Conservation (phyloP, 2,888 invertebrate genomes). For the Synanthedon andrenaeformis region DNA sequence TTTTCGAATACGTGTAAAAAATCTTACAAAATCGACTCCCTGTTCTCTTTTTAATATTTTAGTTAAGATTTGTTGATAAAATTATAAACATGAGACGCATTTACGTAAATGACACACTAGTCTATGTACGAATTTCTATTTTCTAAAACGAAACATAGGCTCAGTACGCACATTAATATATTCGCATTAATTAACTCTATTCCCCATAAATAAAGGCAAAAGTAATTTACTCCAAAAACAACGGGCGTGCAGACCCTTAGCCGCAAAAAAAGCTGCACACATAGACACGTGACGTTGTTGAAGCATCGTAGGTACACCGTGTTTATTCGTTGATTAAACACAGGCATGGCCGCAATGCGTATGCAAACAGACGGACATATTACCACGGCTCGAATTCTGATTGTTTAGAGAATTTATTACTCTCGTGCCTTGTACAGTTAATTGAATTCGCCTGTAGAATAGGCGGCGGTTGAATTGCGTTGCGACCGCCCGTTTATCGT, state of each 20-base stretch:
- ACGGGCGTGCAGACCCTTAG: conserved; percentile 45
- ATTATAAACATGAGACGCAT: too few species aligned
- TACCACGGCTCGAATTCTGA: conserved; percentile 69
- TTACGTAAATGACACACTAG: too few species aligned
- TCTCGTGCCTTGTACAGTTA: conserved; percentile 67
- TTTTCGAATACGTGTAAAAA: too few species aligned
- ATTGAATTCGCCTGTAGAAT: conserved; percentile 69
- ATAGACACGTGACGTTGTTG: conserved; percentile 40
- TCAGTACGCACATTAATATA: conserved; percentile 4
- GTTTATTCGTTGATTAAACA: conserved; percentile 68
- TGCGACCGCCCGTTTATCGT: conserved; percentile 47
- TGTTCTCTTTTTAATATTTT: too few species aligned
- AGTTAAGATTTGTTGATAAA: too few species aligned
- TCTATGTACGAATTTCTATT: too few species aligned
- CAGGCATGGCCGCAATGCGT: conserved; percentile 61
- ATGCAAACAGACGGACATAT: conserved; percentile 67
- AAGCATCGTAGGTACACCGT: conserved; percentile 40
- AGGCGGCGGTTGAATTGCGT: conserved; percentile 57
- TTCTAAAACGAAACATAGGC: neutral
- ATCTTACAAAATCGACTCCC: too few species aligned
- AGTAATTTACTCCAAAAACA: conserved; percentile 43
- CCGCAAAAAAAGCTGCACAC: conserved; percentile 19
- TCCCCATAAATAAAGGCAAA: conserved; percentile 35
- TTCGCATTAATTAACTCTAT: conserved; percentile 43
- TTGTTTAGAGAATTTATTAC: conserved; percentile 71